A percentile compares a stretch with the other conserved stretches of the same genome.
Evolutionary conservation across 2,797 vertebrate species (phyloP).

Genomic region (Nannoperca obscura): DNA sequence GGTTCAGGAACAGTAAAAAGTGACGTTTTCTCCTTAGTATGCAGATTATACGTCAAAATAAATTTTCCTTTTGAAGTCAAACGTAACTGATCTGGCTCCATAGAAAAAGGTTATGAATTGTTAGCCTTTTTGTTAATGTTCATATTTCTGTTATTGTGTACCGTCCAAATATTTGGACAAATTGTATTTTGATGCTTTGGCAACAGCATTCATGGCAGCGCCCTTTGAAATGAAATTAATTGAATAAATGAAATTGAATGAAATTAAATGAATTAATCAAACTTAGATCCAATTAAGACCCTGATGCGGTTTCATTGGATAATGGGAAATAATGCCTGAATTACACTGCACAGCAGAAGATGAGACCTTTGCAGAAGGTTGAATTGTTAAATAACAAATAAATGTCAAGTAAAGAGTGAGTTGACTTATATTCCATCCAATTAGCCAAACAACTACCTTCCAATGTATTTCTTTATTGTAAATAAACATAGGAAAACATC

Average conservation of each 20-base stretch:
- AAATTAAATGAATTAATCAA: not conserved
- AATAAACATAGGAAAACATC: not conserved
- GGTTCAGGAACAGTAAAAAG: too few relatives aligned
- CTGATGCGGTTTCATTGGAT: not conserved
- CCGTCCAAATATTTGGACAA: too few relatives aligned
- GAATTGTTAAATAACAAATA: not conserved
- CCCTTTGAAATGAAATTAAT: too few relatives aligned
- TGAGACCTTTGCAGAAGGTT: not conserved
- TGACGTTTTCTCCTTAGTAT: too few relatives aligned
- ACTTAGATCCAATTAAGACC: not conserved
- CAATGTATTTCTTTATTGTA: not conserved
- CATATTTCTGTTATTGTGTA: too few relatives aligned
- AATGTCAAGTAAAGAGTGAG: slow-evolving; percentile 9
- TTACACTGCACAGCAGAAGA: not conserved
- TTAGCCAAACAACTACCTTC: not conserved
- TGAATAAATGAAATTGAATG: too few relatives aligned
- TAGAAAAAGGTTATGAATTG: not conserved
- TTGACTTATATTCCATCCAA: not conserved
- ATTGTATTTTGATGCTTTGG: too few relatives aligned
- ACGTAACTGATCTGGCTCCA: too few relatives aligned
- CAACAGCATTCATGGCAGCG: too few relatives aligned
- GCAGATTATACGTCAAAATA: too few relatives aligned
- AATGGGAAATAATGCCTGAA: slow-evolving; percentile 1
- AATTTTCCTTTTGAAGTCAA: too few relatives aligned
- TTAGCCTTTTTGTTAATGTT: not conserved